Conservation (phyloP, 2,797 vertebrate species). For the Acrossocheilus fasciatus region DNA sequence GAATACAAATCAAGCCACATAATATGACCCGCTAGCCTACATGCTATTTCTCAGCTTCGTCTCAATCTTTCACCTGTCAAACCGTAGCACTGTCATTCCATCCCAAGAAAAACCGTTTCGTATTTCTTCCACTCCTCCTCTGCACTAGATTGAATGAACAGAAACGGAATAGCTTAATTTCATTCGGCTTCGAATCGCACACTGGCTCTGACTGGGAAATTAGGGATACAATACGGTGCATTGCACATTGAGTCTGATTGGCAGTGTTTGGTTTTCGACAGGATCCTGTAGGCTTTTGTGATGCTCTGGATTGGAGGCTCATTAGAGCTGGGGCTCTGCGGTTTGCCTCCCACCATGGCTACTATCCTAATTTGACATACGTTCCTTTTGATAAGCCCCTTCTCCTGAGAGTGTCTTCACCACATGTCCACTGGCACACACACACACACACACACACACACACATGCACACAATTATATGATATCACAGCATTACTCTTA, state of each 20-base stretch:
- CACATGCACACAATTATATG: slow-evolving; percentile 39
- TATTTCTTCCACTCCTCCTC: slow-evolving; percentile 44
- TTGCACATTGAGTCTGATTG: slow-evolving; percentile 51
- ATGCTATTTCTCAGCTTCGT: slow-evolving; percentile 44
- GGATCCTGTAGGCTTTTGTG: slow-evolving; percentile 47
- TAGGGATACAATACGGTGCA: slow-evolving; percentile 30
- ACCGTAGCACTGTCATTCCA: slow-evolving; percentile 31
- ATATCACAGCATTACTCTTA: slow-evolving; percentile 68
- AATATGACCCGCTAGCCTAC: slow-evolving; percentile 43
- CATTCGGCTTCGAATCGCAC: neutral
- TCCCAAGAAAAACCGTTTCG: slow-evolving; percentile 60
- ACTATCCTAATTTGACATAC: slow-evolving; percentile 65
- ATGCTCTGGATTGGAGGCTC: slow-evolving; percentile 54
- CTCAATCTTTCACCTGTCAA: slow-evolving; percentile 51
- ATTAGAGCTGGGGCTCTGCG: slow-evolving; percentile 58
- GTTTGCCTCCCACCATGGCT: slow-evolving; percentile 59
- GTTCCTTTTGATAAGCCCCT: slow-evolving; percentile 65
- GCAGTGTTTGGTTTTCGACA: slow-evolving; percentile 48
- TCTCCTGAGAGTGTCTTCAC: slow-evolving; percentile 53
- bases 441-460: slow-evolving; percentile 34
- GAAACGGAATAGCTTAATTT: slow-evolving; percentile 43
- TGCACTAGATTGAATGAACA: slow-evolving; percentile 39
- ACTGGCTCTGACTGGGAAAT: slow-evolving; percentile 26
- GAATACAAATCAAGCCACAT: slow-evolving; percentile 56
- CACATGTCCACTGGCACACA: slow-evolving; percentile 40